Conservation (phyloP, 2,113 vertebrate species). For the Xerus inauris region DNA sequence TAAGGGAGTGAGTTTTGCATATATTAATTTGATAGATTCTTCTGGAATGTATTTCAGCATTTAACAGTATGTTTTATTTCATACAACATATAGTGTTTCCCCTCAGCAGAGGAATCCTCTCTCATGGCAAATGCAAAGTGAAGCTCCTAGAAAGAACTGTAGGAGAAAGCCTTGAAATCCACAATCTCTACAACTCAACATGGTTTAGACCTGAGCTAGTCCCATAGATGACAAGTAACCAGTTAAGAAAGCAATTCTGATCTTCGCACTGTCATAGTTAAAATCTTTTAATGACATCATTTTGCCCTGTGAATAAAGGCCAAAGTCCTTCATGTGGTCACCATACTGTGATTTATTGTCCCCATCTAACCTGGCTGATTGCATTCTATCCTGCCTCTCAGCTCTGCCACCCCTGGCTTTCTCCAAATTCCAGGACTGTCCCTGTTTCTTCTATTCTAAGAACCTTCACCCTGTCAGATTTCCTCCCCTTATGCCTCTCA, state of each 20-base stretch:
- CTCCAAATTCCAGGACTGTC: not conserved
- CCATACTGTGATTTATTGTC: too few relatives aligned
- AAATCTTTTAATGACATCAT: not conserved
- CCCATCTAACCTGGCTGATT: rapidly evolving
- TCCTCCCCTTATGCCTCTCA: not conserved
- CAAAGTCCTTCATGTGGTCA: not conserved
- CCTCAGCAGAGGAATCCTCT: not conserved
- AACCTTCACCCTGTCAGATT: not conserved
- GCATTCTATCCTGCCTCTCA: not conserved
- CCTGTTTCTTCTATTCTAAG: not conserved
- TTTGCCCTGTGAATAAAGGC: not conserved
- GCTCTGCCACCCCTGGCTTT: not conserved
- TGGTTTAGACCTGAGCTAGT: not conserved
- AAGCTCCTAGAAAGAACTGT: not conserved
- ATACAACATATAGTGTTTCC: not conserved
- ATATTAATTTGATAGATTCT: not conserved
- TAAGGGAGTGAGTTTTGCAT: not conserved
- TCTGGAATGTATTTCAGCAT: not conserved
- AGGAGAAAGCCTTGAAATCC: not conserved
- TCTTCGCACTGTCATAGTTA: not conserved
- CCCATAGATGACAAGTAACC: not conserved
- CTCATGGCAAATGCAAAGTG: not conserved
- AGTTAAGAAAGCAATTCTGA: not conserved
- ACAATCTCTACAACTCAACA: not conserved
- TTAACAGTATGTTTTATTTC: too few relatives aligned